phyloP scores from a whole-genome alignment of 2,113 vertebrate species.

The Corydoras sp. region DNA sequence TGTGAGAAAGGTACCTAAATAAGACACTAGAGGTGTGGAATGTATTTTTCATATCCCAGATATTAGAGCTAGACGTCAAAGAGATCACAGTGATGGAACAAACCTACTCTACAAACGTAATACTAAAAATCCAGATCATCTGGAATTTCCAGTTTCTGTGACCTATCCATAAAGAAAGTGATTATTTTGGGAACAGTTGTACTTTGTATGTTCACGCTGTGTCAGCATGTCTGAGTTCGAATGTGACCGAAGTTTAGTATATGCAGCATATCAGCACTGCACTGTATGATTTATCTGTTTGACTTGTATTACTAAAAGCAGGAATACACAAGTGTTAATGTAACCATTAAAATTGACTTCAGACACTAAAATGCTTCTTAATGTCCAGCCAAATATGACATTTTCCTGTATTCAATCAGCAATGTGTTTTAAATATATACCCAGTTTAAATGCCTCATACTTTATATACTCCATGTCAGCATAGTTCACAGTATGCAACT shows the following conservation, averaged over 20 bases:
- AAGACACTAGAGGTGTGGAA: neutral
- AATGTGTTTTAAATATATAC: neutral
- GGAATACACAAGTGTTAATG: conserved; percentile 3
- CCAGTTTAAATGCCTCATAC: conserved; percentile 2
- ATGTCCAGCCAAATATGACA: neutral
- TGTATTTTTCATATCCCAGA: too few species aligned
- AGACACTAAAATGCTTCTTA: conserved; percentile 1
- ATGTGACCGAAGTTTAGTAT: neutral
- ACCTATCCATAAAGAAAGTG: neutral
- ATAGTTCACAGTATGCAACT: neutral
- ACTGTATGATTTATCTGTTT: neutral
- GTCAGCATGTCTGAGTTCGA: neutral
- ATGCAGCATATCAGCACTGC: neutral
- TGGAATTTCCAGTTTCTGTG: conserved; percentile 8
- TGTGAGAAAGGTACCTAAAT: neutral
- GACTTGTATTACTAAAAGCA: conserved; percentile 1
- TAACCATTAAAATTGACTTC: neutral
- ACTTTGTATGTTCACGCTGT: neutral
- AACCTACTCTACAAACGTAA: neutral
- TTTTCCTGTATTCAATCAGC: neutral
- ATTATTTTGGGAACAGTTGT: neutral
- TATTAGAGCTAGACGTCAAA: neutral
- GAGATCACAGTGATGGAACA: neutral
- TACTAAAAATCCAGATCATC: neutral
- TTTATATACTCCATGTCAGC: neutral